Conservation (phyloP, 2,888 invertebrate species). For the Phyllotreta cruciferae region DNA sequence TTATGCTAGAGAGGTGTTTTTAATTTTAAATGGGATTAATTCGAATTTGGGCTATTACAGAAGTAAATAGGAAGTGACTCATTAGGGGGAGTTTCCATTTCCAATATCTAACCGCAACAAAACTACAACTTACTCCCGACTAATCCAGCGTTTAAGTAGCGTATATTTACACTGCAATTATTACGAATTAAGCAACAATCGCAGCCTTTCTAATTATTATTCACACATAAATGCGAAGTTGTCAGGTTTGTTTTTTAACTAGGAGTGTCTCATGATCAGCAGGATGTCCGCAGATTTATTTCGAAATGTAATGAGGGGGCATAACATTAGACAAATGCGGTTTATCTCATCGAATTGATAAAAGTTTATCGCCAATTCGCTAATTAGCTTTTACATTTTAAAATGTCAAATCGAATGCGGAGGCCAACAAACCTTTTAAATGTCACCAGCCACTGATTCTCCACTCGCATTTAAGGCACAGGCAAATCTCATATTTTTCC, state of each 20-base stretch:
- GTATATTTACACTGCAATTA: constrained; percentile 5
- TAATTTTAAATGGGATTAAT: constrained; percentile 22
- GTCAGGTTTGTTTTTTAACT: constrained; percentile 17
- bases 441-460: constrained; percentile 32
- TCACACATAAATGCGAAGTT: constrained; percentile 8
- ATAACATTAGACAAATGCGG: neutral
- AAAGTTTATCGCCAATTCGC: constrained; percentile 26
- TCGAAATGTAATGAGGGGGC: neutral
- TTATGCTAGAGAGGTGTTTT: neutral
- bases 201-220: constrained; percentile 25
- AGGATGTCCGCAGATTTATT: neutral
- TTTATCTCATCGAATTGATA: constrained; percentile 24
- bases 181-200: constrained; percentile 13
- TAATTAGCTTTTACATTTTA: constrained; percentile 40
- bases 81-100: constrained; percentile 38
- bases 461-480: constrained; percentile 39
- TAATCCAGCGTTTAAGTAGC: neutral
- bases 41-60: constrained; percentile 25
- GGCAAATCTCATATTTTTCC: constrained; percentile 35
- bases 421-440: constrained; percentile 47
- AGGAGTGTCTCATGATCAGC: constrained; percentile 28
- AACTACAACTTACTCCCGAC: neutral
- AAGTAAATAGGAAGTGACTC: constrained; percentile 46
- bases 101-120: constrained; percentile 25
- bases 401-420: constrained; percentile 50